phyloP scores from a whole-genome alignment of 2,113 vertebrate species.

The Ophthalmolycus amberensis region DNA sequence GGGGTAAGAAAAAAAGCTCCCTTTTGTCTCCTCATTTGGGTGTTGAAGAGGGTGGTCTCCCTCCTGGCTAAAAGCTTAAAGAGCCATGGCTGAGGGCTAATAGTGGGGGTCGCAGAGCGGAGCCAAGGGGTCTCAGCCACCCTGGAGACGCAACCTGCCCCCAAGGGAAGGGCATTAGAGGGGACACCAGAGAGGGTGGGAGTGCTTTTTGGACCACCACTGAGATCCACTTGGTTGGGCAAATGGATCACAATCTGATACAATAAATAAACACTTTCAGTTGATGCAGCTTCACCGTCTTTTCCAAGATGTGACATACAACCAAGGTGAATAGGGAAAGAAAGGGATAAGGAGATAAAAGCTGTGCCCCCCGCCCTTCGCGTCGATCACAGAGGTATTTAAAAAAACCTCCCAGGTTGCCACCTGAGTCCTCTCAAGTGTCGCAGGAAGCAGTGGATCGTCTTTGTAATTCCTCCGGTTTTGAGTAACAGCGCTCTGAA shows the following conservation, averaged over 20 bases:
- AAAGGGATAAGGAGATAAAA: background rate
- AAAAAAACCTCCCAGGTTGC: conserved; percentile 67
- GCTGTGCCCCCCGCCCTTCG: conserved; percentile 23
- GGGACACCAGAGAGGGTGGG: conserved; percentile 26
- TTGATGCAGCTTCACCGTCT: too few species aligned
- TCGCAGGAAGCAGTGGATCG: conserved; percentile 63
- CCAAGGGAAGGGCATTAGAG: conserved; percentile 60
- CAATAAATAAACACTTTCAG: conserved; percentile 15
- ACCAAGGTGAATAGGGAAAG: background rate
- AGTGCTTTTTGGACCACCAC: conserved; percentile 56
- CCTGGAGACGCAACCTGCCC: conserved; percentile 54
- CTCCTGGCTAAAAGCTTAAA: conserved; percentile 72
- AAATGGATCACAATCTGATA: conserved; percentile 49
- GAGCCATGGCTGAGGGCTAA: conserved; percentile 58
- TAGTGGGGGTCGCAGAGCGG: conserved; percentile 5
- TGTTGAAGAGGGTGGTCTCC: conserved; percentile 71
- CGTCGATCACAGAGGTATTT: conserved; percentile 55
- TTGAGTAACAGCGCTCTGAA: conserved; percentile 45
- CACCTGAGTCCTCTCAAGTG: conserved; percentile 53
- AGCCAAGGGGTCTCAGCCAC: conserved; percentile 58
- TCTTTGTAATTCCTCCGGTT: conserved; percentile 56
- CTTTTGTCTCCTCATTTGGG: conserved; percentile 75
- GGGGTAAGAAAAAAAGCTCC: conserved; percentile 65
- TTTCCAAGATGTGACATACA: background rate
- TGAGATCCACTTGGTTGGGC: conserved; percentile 45